Evolutionary conservation across 2,113 vertebrate genomes (phyloP).

Genomic region (Perca fluviatilis): DNA sequence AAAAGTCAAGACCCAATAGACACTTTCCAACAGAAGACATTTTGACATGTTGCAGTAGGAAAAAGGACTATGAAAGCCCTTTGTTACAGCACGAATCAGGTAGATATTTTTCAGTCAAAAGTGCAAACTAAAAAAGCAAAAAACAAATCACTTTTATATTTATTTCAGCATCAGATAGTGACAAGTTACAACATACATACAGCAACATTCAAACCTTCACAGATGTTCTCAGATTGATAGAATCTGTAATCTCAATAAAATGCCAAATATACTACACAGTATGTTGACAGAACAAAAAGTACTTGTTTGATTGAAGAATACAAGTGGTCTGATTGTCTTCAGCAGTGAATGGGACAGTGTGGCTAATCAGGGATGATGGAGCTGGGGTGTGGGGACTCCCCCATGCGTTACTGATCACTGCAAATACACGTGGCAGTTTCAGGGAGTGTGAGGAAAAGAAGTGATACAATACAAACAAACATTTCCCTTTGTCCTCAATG

Average conservation of each 20-base stretch:
- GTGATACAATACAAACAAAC: not conserved
- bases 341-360: not conserved
- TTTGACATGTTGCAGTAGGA: too few species aligned
- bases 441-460: not conserved
- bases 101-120: too few species aligned
- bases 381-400: not conserved
- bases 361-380: not conserved
- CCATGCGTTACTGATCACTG: slow-evolving; percentile 6
- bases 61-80: too few species aligned
- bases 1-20: too few species aligned
- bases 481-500: not conserved
- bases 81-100: too few species aligned
- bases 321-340: not conserved
- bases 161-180: slow-evolving; percentile 62
- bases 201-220: slow-evolving; percentile 19
- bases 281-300: not conserved
- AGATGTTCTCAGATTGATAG: slow-evolving; percentile 7
- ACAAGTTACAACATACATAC: not conserved
- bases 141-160: slow-evolving; percentile 25
- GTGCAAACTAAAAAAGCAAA: too few species aligned
- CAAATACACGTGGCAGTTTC: not conserved
- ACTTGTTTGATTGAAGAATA: not conserved
- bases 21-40: too few species aligned
- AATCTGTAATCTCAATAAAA: not conserved
- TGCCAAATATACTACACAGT: not conserved